Evolutionary conservation across 2,888 invertebrate species (phyloP).

Genomic region (Neoitamus cyanurus): DNA sequence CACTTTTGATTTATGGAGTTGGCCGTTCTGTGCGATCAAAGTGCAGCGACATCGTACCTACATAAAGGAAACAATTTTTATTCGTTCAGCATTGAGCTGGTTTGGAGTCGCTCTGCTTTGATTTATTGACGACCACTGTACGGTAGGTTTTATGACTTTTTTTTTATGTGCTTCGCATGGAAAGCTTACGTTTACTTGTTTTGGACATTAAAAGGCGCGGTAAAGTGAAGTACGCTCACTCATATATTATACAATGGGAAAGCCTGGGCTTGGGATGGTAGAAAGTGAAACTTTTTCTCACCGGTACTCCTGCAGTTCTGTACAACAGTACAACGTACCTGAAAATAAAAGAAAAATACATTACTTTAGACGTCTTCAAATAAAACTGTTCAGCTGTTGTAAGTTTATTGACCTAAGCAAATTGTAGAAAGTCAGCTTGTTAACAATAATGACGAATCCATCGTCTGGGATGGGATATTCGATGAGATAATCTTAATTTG

Average conservation of each 20-base stretch:
- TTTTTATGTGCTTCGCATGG: neutral
- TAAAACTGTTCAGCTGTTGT: neutral
- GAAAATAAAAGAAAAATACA: neutral
- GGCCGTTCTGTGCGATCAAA: neutral
- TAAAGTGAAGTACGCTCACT: neutral
- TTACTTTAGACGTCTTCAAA: neutral
- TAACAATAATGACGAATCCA: neutral
- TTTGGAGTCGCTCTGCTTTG: neutral
- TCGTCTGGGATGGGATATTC: neutral
- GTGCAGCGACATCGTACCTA: neutral
- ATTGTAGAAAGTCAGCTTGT: neutral
- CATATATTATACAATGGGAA: neutral
- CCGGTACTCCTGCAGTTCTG: neutral
- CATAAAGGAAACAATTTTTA: neutral
- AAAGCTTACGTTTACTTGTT: neutral
- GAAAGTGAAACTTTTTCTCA: neutral
- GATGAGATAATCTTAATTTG: neutral
- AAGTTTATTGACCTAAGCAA: conserved; percentile 1
- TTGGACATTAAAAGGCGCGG: neutral
- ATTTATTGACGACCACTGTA: neutral
- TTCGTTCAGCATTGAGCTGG: neutral
- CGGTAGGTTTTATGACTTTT: neutral
- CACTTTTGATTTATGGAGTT: neutral
- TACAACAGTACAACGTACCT: neutral
- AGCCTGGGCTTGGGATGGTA: neutral